These are phyloP conservation scores for Tympanuchus pallidicinctus DNA, from an alignment of 2,113 vertebrate genomes.

Conservation along the genomic window DNA sequence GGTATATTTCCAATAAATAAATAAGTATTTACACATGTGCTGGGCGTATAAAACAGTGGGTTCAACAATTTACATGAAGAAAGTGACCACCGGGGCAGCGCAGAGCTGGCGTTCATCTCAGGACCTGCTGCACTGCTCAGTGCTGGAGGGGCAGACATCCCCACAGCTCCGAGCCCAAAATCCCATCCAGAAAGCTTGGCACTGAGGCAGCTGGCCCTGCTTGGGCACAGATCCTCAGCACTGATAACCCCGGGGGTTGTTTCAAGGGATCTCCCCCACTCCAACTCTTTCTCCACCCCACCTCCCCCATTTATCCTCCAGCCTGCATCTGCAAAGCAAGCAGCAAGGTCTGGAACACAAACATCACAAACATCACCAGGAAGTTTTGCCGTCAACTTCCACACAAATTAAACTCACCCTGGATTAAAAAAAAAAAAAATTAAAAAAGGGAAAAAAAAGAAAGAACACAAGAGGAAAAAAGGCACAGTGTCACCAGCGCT, in stretches of 20 bases:
- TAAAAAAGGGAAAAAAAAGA: background rate
- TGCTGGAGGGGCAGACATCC: background rate
- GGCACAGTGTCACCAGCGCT: rapidly evolving
- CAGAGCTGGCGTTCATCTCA: background rate
- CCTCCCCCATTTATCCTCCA: background rate
- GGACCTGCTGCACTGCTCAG: background rate
- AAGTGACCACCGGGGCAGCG: background rate
- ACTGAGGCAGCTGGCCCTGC: background rate
- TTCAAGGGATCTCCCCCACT: too few relatives aligned
- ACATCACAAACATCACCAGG: background rate
- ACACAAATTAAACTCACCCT: background rate
- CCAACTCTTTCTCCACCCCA: background rate
- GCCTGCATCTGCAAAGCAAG: rapidly evolving
- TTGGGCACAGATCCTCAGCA: background rate
- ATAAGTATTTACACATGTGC: conserved; percentile 75
- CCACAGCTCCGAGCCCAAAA: background rate
- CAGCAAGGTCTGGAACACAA: background rate
- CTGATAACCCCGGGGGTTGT: too few relatives aligned
- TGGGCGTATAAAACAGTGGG: conserved; percentile 17
- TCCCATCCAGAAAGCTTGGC: background rate
- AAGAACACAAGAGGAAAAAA: background rate
- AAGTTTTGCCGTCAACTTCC: background rate
- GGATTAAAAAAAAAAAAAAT: background rate
- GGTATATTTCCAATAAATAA: conserved; percentile 79
- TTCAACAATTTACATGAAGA: conserved; percentile 34